Evolutionary conservation across 2,113 vertebrate species (phyloP).

Genomic region (Heterocephalus glaber): DNA sequence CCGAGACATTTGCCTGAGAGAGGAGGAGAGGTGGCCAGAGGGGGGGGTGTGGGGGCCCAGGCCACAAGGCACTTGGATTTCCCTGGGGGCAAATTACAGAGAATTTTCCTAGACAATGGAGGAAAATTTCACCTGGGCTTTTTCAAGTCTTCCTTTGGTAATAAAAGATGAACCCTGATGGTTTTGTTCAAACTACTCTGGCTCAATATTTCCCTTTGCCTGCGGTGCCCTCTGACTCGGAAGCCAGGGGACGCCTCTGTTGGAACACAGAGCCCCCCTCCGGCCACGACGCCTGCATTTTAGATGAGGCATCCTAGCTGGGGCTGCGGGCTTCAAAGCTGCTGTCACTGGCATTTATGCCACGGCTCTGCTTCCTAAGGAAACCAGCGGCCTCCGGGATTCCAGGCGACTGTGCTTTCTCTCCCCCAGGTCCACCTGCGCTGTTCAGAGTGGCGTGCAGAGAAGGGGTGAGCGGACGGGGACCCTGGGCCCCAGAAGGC

Average conservation of each 20-base stretch:
- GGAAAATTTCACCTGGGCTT: slow-evolving; percentile 82
- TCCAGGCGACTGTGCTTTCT: slow-evolving; percentile 45
- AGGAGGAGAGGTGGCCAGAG: slow-evolving; percentile 23
- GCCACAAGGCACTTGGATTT: slow-evolving; percentile 72
- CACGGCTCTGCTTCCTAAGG: slow-evolving; percentile 73
- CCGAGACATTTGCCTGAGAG: slow-evolving; percentile 73
- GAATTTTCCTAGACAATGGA: slow-evolving; percentile 82
- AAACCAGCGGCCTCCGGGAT: slow-evolving; percentile 68
- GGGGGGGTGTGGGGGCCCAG: slow-evolving; percentile 11
- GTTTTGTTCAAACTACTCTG: slow-evolving; percentile 70
- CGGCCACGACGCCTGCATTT: slow-evolving; percentile 84
- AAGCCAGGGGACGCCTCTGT: slow-evolving; percentile 79
- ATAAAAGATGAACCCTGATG: slow-evolving; percentile 82
- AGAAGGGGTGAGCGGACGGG: background rate
- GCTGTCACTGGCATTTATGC: slow-evolving; percentile 84
- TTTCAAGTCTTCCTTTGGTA: slow-evolving; percentile 79
- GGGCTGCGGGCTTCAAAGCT: slow-evolving; percentile 87
- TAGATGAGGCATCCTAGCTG: slow-evolving; percentile 88
- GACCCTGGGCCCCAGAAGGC: background rate
- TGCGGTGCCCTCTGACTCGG: slow-evolving; percentile 75
- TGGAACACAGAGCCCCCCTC: slow-evolving; percentile 81
- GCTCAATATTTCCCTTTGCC: slow-evolving; percentile 82
- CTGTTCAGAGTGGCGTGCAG: slow-evolving; percentile 44
- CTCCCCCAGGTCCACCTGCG: slow-evolving; percentile 27
- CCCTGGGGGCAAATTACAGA: slow-evolving; percentile 89